Percentiles rank a stretch among this genome's conserved stretches.
These are phyloP conservation scores for Sakesphorus luctuosus DNA, from an alignment of 2,113 vertebrate genomes.

Conservation along the genomic window DNA sequence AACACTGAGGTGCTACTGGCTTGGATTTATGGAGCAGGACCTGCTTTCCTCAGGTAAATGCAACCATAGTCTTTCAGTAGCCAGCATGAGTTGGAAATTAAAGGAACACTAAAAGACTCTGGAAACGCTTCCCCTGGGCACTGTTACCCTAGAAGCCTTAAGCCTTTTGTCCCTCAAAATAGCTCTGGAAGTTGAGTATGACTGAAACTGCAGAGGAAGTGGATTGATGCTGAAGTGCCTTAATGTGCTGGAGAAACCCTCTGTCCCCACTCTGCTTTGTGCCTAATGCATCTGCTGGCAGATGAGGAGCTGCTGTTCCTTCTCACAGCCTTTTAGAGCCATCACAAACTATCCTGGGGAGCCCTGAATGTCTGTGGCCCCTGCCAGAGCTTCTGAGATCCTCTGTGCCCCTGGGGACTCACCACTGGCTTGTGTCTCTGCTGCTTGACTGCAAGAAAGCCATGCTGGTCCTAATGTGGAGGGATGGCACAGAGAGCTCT, in stretches of 20 bases:
- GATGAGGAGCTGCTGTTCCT: not conserved
- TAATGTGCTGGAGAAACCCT: slow-evolving; percentile 3
- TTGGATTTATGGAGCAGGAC: not conserved
- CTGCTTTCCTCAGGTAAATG: slow-evolving; percentile 1
- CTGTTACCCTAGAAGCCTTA: slow-evolving; percentile 30
- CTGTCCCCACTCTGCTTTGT: not conserved
- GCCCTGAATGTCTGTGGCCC: not conserved
- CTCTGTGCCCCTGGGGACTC: not conserved
- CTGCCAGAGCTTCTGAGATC: not conserved
- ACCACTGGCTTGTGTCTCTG: not conserved
- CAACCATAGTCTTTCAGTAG: not conserved
- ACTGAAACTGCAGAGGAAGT: not conserved
- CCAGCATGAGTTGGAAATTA: not conserved
- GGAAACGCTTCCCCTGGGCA: not conserved
- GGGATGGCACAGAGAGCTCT: not conserved
- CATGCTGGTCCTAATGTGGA: fast-evolving
- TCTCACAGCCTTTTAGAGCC: not conserved
- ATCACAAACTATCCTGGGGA: not conserved
- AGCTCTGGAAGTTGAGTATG: not conserved
- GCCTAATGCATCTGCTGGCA: slow-evolving; percentile 25
- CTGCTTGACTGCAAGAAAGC: not conserved
- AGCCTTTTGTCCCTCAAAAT: not conserved
- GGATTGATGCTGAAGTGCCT: slow-evolving; percentile 52
- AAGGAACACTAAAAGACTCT: not conserved
- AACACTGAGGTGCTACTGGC: not conserved